Conservation (phyloP, 2,888 invertebrate species). For the Tachystola acroxantha region DNA sequence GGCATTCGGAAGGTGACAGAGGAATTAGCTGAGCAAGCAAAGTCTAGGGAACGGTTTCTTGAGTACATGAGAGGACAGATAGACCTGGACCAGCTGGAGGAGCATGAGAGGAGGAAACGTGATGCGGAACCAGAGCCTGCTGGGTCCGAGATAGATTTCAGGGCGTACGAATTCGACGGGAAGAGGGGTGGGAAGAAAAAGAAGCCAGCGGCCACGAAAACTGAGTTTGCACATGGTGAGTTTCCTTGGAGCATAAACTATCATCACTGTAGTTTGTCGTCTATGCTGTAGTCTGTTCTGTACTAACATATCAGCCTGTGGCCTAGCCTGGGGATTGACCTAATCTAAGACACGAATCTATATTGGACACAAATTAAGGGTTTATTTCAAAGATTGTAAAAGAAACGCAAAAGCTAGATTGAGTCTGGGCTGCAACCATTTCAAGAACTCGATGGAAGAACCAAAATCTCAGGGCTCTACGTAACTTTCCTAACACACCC, state of each 20-base stretch:
- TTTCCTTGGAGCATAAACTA: not conserved
- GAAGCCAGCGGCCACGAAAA: conserved; percentile 47
- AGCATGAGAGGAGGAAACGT: conserved; percentile 48
- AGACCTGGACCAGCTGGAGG: conserved; percentile 46
- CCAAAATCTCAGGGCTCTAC: no score
- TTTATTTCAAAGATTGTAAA: no score
- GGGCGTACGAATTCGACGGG: conserved; percentile 79
- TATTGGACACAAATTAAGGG: no score
- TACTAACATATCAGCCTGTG: no score
- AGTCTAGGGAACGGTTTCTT: conserved; percentile 48
- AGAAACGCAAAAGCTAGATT: no score
- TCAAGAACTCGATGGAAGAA: no score
- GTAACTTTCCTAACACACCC: no score
- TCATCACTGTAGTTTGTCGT: no score
- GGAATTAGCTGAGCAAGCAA: conserved; percentile 51
- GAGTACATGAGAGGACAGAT: conserved; percentile 59
- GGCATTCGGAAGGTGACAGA: conserved; percentile 47
- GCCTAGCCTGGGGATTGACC: no score
- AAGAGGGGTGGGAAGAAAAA: conserved; percentile 61
- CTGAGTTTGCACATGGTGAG: conserved; percentile 43
- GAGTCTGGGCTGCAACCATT: no score
- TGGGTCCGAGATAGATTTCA: conserved; percentile 73
- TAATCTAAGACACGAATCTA: no score
- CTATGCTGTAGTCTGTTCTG: no score
- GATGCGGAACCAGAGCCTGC: conserved; percentile 62